Evolutionary conservation across 2,797 vertebrate genomes (phyloP), one percentile per base, ranked within the genome.

Genomic region (Nannoperca obscura): DNA sequence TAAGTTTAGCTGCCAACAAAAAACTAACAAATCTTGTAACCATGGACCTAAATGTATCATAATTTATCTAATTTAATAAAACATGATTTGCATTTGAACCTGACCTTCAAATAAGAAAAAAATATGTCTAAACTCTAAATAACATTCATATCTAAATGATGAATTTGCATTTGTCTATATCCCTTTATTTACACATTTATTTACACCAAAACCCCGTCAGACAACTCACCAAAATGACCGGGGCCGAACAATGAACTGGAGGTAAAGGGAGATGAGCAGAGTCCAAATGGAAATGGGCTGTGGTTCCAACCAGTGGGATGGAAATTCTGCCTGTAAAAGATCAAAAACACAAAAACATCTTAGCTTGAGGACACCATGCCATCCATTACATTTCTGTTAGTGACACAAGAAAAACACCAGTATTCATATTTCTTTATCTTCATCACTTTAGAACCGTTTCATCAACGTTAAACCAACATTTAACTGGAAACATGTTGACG

Each of bases 211-310:
- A 32, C 24, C n/a, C 32, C 1, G 24, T 19, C 3, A 12, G 17
- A 32, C 5, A 9, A 46, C 96, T 97, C 95, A 99, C 98, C 96
- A 89, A 96, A 97, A 91, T 96, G 94, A 85, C 94, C 95, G 61
- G 95, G 90, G 78, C 93, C 94, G 32, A 94, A 90, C 61, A 88
- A 88, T 81, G 91, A 90, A 82, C 93, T 93, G 92, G 96, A 93
- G 89, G 92, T 79, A 71, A 91, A 90, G 85, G 94, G 92, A 89
- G 95, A 86, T 74, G 84, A 92, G 15, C 80, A 83, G 53, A 94
- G 90, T 84, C 92, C 83, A 74, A 95, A 91, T 80, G 95, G 92
- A 90, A 96, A 91, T 0, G 65, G 68, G n/a, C 66, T 79, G 74
- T 53, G 74, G 84, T 79, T 88, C 91, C 87, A 86, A 61, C 74